phyloP scores from a whole-genome alignment of 2,797 vertebrate genomes.

The Linurgus olivaceus region DNA sequence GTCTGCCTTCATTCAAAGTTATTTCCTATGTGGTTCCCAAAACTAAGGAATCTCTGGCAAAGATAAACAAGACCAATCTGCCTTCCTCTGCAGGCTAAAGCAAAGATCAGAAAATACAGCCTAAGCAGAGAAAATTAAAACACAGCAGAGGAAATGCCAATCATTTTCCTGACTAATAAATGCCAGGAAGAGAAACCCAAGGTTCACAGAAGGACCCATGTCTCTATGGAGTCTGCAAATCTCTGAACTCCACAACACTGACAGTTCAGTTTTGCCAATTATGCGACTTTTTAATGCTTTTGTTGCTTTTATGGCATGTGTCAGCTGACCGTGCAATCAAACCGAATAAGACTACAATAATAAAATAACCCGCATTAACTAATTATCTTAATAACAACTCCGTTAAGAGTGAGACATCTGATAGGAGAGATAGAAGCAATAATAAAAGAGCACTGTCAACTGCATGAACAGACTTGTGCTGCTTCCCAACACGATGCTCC shows the following conservation, averaged over 20 bases:
- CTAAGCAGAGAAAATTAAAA: conserved; percentile 51
- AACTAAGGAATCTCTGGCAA: conserved; percentile 47
- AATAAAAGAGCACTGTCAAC: conserved; percentile 19
- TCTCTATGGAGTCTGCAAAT: background rate
- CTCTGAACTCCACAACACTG: background rate
- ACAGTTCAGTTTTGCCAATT: conserved; percentile 36
- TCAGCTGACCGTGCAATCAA: conserved; percentile 38
- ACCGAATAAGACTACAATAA: conserved; percentile 60
- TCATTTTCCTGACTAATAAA: conserved; percentile 51
- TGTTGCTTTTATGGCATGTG: conserved; percentile 31
- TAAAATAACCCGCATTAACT: conserved; percentile 62
- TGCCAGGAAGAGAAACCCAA: conserved; percentile 15
- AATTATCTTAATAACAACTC: conserved; percentile 66
- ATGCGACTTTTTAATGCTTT: conserved; percentile 19
- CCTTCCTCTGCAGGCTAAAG: conserved; percentile 37
- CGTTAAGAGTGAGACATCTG: conserved; percentile 54
- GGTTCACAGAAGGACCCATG: background rate
- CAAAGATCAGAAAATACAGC: conserved; percentile 41
- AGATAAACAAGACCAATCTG: conserved; percentile 48
- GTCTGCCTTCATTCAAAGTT: conserved; percentile 51
- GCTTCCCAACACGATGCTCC: background rate
- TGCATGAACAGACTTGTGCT: background rate
- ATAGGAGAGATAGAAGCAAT: conserved; percentile 53
- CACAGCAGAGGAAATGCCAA: conserved; percentile 56
- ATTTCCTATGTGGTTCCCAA: conserved; percentile 56